These are phyloP conservation scores for Phalacrocorax carbo DNA, from an alignment of 2,113 vertebrate genomes.

Conservation along the genomic window DNA sequence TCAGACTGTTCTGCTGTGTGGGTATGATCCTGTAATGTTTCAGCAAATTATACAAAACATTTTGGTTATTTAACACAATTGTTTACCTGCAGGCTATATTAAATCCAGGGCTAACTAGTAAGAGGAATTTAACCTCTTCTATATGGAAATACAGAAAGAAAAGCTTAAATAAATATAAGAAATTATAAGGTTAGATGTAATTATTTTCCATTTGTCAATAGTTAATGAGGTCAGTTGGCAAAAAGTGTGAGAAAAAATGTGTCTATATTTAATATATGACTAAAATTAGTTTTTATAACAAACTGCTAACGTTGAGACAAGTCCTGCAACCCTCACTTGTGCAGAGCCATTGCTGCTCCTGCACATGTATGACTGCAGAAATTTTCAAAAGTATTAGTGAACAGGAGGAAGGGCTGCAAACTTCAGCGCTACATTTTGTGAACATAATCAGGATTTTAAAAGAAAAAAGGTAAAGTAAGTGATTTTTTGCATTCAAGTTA, in stretches of 20 bases:
- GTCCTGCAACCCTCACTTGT: background rate
- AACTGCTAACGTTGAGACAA: constrained; percentile 26
- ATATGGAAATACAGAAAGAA: background rate
- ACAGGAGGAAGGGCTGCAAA: constrained; percentile 13
- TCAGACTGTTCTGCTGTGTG: background rate
- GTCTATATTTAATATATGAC: constrained; percentile 42
- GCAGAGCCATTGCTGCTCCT: background rate
- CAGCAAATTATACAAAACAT: constrained; percentile 10
- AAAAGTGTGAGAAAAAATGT: constrained; percentile 39
- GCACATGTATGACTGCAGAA: background rate
- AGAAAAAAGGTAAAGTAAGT: constrained; percentile 84
- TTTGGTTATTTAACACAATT: constrained; percentile 24
- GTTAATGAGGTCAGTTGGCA: constrained; percentile 57
- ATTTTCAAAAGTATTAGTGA: background rate
- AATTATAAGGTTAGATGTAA: constrained; percentile 48
- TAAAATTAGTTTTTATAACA: constrained; percentile 55
- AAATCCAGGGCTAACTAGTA: constrained; percentile 49
- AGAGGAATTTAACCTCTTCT: constrained; percentile 44
- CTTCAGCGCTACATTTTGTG: background rate
- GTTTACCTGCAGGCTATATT: constrained; percentile 35
- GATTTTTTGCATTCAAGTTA: constrained; percentile 77
- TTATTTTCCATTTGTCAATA: constrained; percentile 57
- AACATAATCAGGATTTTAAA: constrained; percentile 51
- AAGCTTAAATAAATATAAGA: constrained; percentile 53
- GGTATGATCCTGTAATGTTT: background rate